Evolutionary conservation across 2,888 invertebrate genomes (phyloP).

Genomic region (Xanthia icteritia): DNA sequence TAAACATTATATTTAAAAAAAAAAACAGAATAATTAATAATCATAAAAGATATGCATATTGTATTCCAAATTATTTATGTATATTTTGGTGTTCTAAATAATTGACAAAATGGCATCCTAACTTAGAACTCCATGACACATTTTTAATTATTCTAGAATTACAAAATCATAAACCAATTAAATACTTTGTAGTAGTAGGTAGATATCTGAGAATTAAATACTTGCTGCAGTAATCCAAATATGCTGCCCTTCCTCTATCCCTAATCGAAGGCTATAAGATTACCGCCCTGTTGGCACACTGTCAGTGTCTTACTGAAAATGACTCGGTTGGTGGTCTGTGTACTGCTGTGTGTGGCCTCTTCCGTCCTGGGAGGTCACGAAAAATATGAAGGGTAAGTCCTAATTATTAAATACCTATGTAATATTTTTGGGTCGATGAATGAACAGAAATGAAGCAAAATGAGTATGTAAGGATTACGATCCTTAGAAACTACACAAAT

Average conservation of each 20-base stretch:
- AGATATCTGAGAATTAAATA: not conserved
- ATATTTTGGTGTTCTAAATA: not conserved
- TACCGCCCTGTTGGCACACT: conserved; percentile 14
- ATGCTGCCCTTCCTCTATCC: conserved; percentile 22
- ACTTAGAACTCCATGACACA: not conserved
- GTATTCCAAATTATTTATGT: not conserved
- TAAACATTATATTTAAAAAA: no score
- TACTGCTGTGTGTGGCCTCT: conserved; percentile 72
- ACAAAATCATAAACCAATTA: not conserved
- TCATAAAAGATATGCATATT: not conserved
- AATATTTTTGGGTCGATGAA: not conserved
- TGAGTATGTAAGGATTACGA: not conserved
- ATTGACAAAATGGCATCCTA: not conserved
- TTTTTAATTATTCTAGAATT: not conserved
- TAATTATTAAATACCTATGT: no score
- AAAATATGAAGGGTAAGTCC: conserved; percentile 86
- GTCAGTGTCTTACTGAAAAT: conserved; percentile 66
- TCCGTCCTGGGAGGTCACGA: conserved; percentile 80
- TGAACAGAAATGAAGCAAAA: not conserved
- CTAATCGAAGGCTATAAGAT: conserved; percentile 64
- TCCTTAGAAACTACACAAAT: no score
- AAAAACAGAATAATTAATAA: not conserved
- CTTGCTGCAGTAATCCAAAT: not conserved
- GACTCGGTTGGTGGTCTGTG: conserved; percentile 74
- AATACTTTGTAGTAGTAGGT: not conserved